Base-by-base conservation (phyloP, 2,888 invertebrate genomes). In the Orchesella flavescens region DNA sequence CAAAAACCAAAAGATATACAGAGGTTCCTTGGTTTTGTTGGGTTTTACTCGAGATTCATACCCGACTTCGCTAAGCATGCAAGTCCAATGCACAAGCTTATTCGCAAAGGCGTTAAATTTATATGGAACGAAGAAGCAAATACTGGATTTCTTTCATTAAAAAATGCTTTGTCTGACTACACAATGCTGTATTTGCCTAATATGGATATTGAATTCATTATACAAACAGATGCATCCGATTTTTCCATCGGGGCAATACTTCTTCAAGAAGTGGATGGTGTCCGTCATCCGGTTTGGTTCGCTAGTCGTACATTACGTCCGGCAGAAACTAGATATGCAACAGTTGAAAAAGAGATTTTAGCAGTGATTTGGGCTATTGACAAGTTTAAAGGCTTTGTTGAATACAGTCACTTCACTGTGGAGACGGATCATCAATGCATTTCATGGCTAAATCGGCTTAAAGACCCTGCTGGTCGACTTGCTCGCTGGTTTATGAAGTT, bases 241-340 rank as follows among this genome's bases (percentile, higher is more conserved):
- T 44, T 49, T 15, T 88, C 87, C 5, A 73, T 89, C 0, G 89
- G 88, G 10, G 88, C 87, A 5, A 83, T 89, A 1, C 78, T 89
- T 21, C 76, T 84, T 1, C 89, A 89, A 44, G 85, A 85, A 1
- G n/a, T 55, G 5, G 49, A 84, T 21, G 86, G 82, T 0, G 21
- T 68, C 12, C 17, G 69, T 15, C 15, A 82, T 73, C 88, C 87
- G 0, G 83, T 89, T 7, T 84, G 86, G 49, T 89, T 88, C 75
- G 85, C 86, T 0, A 88, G 87, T 21, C 61, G 87, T 13, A 21
- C 83, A 0, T 84, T 89, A 12, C 84, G 74, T 0, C 24, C 78
- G 9, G 61, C 86, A 3, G 88, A 89, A 55, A 53, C 55, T 17
- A 86, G 85, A 10, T 88, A 83, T 21, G 49, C 66, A 5, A 74